Evolutionary conservation across 2,113 vertebrate species (phyloP), one percentile per base, ranked within the genome.

Genomic region (Philantomba maxwellii): DNA sequence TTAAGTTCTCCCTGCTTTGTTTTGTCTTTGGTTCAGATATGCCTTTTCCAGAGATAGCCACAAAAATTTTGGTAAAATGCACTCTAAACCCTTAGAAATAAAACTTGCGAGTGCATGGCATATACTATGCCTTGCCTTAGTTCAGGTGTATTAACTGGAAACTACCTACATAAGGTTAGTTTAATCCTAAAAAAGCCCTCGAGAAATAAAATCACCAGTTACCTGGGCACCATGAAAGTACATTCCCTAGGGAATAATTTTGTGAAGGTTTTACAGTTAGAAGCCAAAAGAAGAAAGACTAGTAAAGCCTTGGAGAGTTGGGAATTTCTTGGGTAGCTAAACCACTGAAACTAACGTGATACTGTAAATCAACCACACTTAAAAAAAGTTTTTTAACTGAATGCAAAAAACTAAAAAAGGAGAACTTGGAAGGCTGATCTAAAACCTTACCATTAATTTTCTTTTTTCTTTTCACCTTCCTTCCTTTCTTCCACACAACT

Each of bases 1-100:
- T 88, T 70, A 96, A 93, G 89, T 89, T 88, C 36, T 93, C 83
- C 58, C 80, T 36, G 77, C 95, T 98, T 92, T 82, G 60, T 96
- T 96, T 95, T 95, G 58, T 91, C 87, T 93, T 93, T 89, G 92
- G 36, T 51, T 87, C 70, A 13, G 62, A 91, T 26, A 84, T 16
- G 80, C 45, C 84, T 97, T 89, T 93, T 96, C 30, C 84, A 78
- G 90, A 95, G 91, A 82, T 49, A 39, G 39, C 62, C 70, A 95
- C 19, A 73, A 23, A 21, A 51, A 82, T 49, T 84, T 87, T 70
- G 60, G 49, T n/a, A 57, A 51, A 78, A 39, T 81, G 33, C 33
- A 57, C 33, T 62, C 51, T 70, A 43, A 66, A 85, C 47, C 17
- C 13, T 28, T 33, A 85, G 91, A 39, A 85, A 43, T 94, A 47